Evolutionary conservation across 2,888 invertebrate genomes (phyloP).

Genomic region (Zaprionus bogoriensis): DNA sequence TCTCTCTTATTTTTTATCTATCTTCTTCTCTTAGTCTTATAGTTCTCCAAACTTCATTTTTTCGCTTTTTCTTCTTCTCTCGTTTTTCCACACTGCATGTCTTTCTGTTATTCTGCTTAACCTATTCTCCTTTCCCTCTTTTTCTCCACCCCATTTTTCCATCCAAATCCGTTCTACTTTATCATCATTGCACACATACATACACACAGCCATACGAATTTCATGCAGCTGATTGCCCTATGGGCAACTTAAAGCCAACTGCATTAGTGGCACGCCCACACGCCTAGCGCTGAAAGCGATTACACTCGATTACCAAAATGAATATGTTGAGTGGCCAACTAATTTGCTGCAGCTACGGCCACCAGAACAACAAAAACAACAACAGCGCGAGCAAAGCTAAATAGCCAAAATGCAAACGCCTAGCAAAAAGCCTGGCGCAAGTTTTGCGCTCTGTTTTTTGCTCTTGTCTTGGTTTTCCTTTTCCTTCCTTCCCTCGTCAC

Average conservation of each 20-base stretch:
- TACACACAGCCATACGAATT: background rate
- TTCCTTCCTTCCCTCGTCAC: too few species aligned
- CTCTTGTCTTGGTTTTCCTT: background rate
- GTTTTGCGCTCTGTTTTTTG: slow-evolving; percentile 22
- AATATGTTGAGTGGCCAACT: slow-evolving; percentile 63
- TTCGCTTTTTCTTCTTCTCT: background rate
- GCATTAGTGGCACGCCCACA: slow-evolving; percentile 38
- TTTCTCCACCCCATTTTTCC: background rate
- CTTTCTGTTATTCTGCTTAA: background rate
- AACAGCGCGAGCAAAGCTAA: slow-evolving; percentile 20
- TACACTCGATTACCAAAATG: slow-evolving; percentile 65
- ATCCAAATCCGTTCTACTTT: slow-evolving; percentile 2
- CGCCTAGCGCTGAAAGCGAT: slow-evolving; percentile 39
- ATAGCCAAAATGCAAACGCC: slow-evolving; percentile 43
- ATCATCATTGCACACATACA: background rate
- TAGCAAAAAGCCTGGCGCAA: slow-evolving; percentile 22
- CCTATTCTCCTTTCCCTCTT: background rate
- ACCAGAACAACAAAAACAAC: slow-evolving; percentile 8
- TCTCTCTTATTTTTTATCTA: too few species aligned
- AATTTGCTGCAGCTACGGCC: slow-evolving; percentile 40
- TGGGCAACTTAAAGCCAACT: slow-evolving; percentile 21
- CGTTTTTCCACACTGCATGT: too few species aligned
- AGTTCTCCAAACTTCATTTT: background rate
- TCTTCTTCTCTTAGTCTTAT: too few species aligned
- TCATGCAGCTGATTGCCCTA: slow-evolving; percentile 32